Conservation (phyloP, 2,888 invertebrate species). For the Watsonalla binaria region DNA sequence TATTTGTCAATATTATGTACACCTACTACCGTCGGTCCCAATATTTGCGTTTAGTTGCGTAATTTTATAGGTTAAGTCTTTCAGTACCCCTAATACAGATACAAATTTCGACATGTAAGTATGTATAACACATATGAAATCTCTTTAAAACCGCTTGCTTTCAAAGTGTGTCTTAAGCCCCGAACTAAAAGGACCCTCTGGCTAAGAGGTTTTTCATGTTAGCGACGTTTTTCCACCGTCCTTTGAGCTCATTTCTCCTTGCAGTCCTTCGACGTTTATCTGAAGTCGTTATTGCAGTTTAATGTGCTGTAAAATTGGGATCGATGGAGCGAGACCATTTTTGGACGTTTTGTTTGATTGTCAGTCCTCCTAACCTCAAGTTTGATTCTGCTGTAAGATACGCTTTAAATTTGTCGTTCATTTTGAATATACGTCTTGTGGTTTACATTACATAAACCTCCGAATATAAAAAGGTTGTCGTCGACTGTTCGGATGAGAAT, state of each 20-base stretch:
- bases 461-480: too few relatives aligned
- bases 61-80: too few relatives aligned
- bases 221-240: slow-evolving; percentile 25
- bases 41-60: too few relatives aligned
- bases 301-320: slow-evolving; percentile 36
- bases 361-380: not conserved
- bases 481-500: too few relatives aligned
- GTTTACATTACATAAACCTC: too few relatives aligned
- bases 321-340: slow-evolving; percentile 17
- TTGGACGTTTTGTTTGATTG: slow-evolving; percentile 8
- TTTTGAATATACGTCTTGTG: not conserved
- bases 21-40: too few relatives aligned
- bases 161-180: slow-evolving; percentile 10
- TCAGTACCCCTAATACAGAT: too few relatives aligned
- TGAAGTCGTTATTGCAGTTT: slow-evolving; percentile 34
- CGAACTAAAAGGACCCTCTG: slow-evolving; percentile 18
- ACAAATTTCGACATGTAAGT: not conserved
- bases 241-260: slow-evolving; percentile 25
- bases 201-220: slow-evolving; percentile 40
- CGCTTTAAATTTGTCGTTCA: not conserved
- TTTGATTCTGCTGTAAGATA: not conserved
- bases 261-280: slow-evolving; percentile 34
- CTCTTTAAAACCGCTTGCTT: slow-evolving; percentile 13
- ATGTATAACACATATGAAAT: not conserved
- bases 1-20: too few relatives aligned